Evolutionary conservation across 2,113 vertebrate species (phyloP).

Genomic region (Ornithorhynchus anatinus): DNA sequence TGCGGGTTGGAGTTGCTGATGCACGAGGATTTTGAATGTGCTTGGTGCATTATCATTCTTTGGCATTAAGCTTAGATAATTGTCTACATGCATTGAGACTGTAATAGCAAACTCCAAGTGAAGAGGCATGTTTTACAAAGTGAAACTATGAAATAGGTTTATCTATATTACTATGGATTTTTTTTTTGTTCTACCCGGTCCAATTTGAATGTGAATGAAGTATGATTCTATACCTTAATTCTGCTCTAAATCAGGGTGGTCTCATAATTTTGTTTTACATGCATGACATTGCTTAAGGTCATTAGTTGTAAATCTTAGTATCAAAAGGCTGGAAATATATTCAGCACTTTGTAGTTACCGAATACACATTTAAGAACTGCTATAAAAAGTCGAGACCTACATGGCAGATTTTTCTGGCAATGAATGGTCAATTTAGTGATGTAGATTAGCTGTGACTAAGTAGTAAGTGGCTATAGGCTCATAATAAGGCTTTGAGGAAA

Average conservation of each 20-base stretch:
- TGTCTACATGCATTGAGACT: constrained; percentile 75
- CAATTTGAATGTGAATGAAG: constrained; percentile 83
- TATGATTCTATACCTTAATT: constrained; percentile 80
- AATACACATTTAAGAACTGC: constrained; percentile 81
- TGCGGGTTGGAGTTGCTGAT: constrained; percentile 60
- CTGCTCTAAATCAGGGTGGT: constrained; percentile 82
- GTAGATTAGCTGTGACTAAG: constrained; percentile 79
- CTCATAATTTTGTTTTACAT: constrained; percentile 86
- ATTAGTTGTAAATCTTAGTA: constrained; percentile 82
- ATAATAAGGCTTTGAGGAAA: constrained; percentile 69
- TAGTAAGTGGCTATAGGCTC: constrained; percentile 67
- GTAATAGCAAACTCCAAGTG: constrained; percentile 72
- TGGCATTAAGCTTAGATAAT: constrained; percentile 78
- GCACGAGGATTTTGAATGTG: constrained; percentile 69
- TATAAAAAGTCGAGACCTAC: constrained; percentile 82
- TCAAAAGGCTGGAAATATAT: constrained; percentile 86
- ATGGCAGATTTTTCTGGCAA: constrained; percentile 79
- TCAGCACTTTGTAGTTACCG: constrained; percentile 84
- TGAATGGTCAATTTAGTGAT: constrained; percentile 79
- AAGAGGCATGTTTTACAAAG: constrained; percentile 72
- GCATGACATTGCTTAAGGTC: constrained; percentile 82
- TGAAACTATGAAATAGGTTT: constrained; percentile 76
- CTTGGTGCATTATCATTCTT: constrained; percentile 70
- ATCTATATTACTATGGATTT: constrained; percentile 68
- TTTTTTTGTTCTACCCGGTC: constrained; percentile 62